Conservation (phyloP, 1,140 invertebrate species). For the Ceratitis capitata region DNA sequence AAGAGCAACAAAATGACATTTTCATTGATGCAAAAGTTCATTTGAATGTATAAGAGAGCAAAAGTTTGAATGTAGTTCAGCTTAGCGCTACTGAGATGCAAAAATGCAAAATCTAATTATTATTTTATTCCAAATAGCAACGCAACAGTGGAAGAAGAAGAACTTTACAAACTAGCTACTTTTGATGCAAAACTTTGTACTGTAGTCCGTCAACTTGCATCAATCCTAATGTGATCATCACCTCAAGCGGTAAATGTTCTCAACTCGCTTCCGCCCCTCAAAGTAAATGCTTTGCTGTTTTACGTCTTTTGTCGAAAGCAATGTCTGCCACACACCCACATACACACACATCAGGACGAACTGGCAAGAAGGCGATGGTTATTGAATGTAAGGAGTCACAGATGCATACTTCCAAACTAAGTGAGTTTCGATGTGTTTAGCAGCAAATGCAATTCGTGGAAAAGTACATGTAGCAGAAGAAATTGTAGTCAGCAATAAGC, state of each 20-base stretch:
- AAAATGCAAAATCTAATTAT: neutral
- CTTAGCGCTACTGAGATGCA: neutral
- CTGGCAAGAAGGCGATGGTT: neutral
- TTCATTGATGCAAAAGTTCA: too few species aligned
- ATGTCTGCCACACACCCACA: too few species aligned
- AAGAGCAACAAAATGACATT: too few species aligned
- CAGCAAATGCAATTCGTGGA: neutral
- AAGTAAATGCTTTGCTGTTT: neutral
- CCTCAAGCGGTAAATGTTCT: neutral
- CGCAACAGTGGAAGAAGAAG: too few species aligned
- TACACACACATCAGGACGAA: too few species aligned
- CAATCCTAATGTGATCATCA: neutral
- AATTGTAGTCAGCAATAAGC: neutral
- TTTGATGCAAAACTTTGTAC: neutral
- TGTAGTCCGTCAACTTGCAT: neutral
- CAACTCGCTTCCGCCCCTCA: neutral
- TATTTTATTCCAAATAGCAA: neutral
- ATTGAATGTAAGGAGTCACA: neutral
- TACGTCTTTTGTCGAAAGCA: neutral
- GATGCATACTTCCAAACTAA: neutral
- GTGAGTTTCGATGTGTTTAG: neutral
- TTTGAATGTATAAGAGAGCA: neutral
- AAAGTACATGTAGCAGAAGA: neutral
- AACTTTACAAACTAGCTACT: neutral
- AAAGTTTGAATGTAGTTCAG: neutral